A percentile compares a stretch with the other conserved stretches of the same genome.
Conservation (phyloP, 1,140 invertebrate species). For the Nephotettix cincticeps region DNA sequence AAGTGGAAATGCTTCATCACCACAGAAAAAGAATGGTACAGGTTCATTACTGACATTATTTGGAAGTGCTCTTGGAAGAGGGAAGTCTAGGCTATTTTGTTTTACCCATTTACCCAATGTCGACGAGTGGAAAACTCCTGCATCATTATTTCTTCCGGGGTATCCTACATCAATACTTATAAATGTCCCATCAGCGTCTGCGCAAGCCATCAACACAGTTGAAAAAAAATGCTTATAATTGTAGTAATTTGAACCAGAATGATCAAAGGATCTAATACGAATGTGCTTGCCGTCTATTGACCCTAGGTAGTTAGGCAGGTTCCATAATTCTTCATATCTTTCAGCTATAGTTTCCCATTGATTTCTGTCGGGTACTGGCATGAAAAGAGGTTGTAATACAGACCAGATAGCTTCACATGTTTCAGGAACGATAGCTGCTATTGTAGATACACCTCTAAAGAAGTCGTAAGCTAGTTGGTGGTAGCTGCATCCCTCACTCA, state of each 20-base stretch:
- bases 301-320: constrained; percentile 48
- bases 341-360: constrained; percentile 39
- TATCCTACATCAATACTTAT: constrained; percentile 43
- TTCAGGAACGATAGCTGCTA: constrained; percentile 25
- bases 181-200: constrained; percentile 46
- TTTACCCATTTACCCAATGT: constrained; percentile 26
- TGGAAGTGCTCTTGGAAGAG: constrained; percentile 35
- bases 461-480: not conserved
- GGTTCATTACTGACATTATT: constrained; percentile 24
- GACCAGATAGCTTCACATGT: constrained; percentile 28
- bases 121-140: constrained; percentile 40
- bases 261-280: constrained; percentile 44
- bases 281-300: constrained; percentile 55
- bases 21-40: constrained; percentile 39
- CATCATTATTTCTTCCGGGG: constrained; percentile 44
- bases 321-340: constrained; percentile 35
- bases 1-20: constrained; percentile 44
- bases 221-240: constrained; percentile 48
- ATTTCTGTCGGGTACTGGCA: constrained; percentile 31
- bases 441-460: constrained; percentile 9
- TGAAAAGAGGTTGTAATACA: constrained; percentile 20
- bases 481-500: constrained; percentile 1
- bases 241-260: constrained; percentile 49
- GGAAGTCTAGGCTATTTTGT: constrained; percentile 27
- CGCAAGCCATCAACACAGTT: constrained; percentile 43